Conservation (phyloP, 2,888 invertebrate genomes). For the Pyralis farinalis region DNA sequence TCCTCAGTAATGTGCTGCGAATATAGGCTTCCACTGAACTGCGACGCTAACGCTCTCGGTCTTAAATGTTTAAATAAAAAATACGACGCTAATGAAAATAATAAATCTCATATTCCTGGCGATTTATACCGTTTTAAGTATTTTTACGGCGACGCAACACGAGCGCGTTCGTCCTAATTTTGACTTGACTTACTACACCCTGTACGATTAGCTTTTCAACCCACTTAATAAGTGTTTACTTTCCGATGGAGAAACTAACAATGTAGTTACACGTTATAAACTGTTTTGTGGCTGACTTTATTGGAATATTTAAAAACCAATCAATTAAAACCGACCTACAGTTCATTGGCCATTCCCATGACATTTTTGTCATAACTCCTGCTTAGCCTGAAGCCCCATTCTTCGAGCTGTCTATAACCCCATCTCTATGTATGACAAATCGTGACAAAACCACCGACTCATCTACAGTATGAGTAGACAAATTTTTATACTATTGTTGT, state of each 20-base stretch:
- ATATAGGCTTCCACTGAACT: conserved; percentile 71
- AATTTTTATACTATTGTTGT: conserved; percentile 21
- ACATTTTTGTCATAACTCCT: conserved; percentile 73
- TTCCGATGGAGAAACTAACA: conserved; percentile 25
- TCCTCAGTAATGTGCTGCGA: conserved; percentile 78
- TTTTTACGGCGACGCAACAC: conserved; percentile 9
- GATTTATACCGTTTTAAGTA: conserved; percentile 5
- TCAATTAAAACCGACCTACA: conserved; percentile 35
- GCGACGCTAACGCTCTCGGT: conserved; percentile 56
- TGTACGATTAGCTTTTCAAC: conserved; percentile 15
- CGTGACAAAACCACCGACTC: conserved; percentile 77
- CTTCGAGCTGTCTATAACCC: conserved; percentile 51
- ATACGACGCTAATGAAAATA: conserved; percentile 56
- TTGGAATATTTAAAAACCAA: conserved; percentile 25
- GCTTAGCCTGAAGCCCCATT: conserved; percentile 45
- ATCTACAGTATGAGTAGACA: conserved; percentile 40
- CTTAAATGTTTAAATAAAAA: conserved; percentile 61
- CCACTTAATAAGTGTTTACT: conserved; percentile 5
- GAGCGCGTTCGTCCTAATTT: conserved; percentile 10
- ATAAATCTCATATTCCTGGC: conserved; percentile 27
- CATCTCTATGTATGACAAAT: conserved; percentile 76
- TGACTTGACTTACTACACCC: conserved; percentile 10
- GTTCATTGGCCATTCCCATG: conserved; percentile 62
- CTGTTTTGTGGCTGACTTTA: conserved; percentile 13
- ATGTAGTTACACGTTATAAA: conserved; percentile 21